A percentile compares a stretch with the other conserved stretches of the same genome.
These are phyloP conservation scores for Poeciliopsis gracilis DNA, from an alignment of 2,797 vertebrate species.

Conservation along the genomic window DNA sequence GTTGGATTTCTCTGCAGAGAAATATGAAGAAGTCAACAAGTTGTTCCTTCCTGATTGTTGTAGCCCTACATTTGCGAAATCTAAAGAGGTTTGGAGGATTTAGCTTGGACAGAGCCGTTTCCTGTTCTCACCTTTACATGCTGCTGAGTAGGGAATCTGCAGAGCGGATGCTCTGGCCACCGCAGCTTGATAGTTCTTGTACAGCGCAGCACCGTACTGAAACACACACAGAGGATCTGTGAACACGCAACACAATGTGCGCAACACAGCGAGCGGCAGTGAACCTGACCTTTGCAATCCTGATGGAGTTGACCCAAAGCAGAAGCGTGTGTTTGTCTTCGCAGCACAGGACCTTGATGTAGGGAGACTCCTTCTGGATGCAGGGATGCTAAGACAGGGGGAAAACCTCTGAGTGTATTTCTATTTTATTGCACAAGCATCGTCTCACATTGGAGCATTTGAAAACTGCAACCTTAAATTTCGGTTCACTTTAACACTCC, in stretches of 20 bases:
- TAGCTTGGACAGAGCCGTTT: neutral
- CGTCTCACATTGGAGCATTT: neutral
- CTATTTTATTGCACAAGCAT: neutral
- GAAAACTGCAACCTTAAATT: neutral
- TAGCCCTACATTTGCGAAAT: neutral
- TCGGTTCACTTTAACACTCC: neutral
- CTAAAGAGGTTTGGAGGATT: neutral
- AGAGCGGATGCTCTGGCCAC: slow-evolving; percentile 71
- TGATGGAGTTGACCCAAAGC: slow-evolving; percentile 90
- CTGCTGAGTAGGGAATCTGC: slow-evolving; percentile 39
- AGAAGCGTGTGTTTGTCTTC: slow-evolving; percentile 80
- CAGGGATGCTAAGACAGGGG: slow-evolving; percentile 83
- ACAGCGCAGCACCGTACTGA: slow-evolving; percentile 86
- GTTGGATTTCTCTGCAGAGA: slow-evolving; percentile 29
- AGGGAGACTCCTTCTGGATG: slow-evolving; percentile 90
- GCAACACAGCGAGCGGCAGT: neutral
- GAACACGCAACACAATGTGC: neutral
- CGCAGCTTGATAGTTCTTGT: slow-evolving; percentile 86
- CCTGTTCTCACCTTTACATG: slow-evolving; percentile 32
- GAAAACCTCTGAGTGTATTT: neutral
- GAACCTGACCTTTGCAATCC: slow-evolving; percentile 89
- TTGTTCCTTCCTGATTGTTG: neutral
- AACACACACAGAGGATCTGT: slow-evolving; percentile 14
- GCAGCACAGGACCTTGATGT: slow-evolving; percentile 90
- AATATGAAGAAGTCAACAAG: neutral